Conservation (phyloP, 2,113 vertebrate species). For the Proterorhinus semilunaris region DNA sequence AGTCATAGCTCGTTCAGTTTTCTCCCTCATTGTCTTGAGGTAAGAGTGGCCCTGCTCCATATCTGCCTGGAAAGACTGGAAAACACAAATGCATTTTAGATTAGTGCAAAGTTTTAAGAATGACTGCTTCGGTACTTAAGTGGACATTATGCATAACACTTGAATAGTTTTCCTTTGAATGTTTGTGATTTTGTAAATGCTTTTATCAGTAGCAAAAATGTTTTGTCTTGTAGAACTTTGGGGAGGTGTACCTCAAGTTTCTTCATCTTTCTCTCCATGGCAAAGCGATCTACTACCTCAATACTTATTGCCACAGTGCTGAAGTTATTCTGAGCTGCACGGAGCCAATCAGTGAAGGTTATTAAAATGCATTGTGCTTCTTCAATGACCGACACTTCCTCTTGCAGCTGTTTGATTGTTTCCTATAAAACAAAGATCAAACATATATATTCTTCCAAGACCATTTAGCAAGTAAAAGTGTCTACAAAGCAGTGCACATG, state of each 20-base stretch:
- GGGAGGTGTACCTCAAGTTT: conserved; percentile 83
- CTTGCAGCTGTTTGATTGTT: conserved; percentile 88
- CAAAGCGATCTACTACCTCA: conserved; percentile 79
- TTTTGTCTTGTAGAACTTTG: neutral
- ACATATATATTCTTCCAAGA: neutral
- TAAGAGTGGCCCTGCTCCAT: conserved; percentile 89
- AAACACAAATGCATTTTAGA: neutral
- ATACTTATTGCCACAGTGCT: conserved; percentile 77
- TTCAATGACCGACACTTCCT: conserved; percentile 86
- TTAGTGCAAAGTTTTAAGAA: no score
- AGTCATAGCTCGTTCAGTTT: conserved; percentile 79
- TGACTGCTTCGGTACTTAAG: no score
- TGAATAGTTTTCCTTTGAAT: no score
- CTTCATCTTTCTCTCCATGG: conserved; percentile 90
- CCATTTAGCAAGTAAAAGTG: neutral
- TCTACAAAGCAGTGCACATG: neutral
- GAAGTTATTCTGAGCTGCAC: conserved; percentile 82
- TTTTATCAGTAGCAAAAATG: neutral
- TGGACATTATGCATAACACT: no score
- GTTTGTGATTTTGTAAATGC: no score
- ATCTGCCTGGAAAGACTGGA: conserved; percentile 79
- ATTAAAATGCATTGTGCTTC: conserved; percentile 84
- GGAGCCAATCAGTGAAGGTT: conserved; percentile 89
- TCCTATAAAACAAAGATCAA: conserved; percentile 74
- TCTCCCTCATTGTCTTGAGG: conserved; percentile 88